These are phyloP conservation scores for Stenoptilia bipunctidactyla DNA, from an alignment of 2,888 invertebrate genomes.

Conservation along the genomic window DNA sequence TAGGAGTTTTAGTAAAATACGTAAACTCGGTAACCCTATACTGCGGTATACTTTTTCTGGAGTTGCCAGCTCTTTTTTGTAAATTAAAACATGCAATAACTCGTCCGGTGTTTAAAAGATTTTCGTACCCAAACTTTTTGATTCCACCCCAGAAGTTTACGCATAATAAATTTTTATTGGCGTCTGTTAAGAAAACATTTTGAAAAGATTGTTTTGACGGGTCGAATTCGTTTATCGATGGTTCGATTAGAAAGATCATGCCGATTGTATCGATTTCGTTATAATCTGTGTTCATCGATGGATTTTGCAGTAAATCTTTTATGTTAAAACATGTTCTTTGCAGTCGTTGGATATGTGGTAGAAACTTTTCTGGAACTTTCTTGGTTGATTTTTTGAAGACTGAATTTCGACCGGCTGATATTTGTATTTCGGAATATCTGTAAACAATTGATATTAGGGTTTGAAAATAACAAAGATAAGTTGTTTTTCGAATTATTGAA, in stretches of 20 bases:
- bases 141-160: slow-evolving; percentile 70
- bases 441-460: no score
- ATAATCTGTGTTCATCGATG: slow-evolving; percentile 42
- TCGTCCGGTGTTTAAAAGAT: slow-evolving; percentile 69
- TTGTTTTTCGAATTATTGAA: no score
- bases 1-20: slow-evolving; percentile 73
- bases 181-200: slow-evolving; percentile 72
- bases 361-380: slow-evolving; percentile 24
- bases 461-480: no score
- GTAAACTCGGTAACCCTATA: slow-evolving; percentile 75
- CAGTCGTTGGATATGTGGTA: slow-evolving; percentile 20
- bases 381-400: slow-evolving; percentile 40
- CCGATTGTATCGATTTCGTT: slow-evolving; percentile 84
- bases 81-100: slow-evolving; percentile 74
- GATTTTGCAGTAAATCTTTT: slow-evolving; percentile 41
- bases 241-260: slow-evolving; percentile 71
- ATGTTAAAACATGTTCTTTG: slow-evolving; percentile 56
- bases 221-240: slow-evolving; percentile 46
- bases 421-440: slow-evolving; percentile 65
- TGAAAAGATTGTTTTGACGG: slow-evolving; percentile 51
- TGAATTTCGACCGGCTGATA: slow-evolving; percentile 66
- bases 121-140: slow-evolving; percentile 60
- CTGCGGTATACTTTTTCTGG: slow-evolving; percentile 62
- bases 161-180: slow-evolving; percentile 58
- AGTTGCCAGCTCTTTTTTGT: slow-evolving; percentile 67